Percentiles rank a stretch among this genome's conserved stretches.
Conservation (phyloP, 2,113 vertebrate genomes). For the Myotis lucifugus region DNA sequence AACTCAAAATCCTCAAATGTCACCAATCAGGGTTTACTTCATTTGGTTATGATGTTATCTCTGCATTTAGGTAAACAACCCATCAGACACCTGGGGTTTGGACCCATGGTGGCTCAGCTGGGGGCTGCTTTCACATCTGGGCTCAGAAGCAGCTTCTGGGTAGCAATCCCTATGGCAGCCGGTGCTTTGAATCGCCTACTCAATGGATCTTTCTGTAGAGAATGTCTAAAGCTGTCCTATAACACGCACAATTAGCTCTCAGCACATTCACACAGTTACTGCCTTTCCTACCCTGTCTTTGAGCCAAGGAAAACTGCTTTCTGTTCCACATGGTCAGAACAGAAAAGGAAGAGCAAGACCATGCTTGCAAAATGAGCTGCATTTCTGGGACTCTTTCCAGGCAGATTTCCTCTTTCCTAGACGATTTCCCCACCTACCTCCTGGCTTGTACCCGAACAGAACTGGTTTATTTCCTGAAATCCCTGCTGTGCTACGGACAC, state of each 20-base stretch:
- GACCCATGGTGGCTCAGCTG: neutral
- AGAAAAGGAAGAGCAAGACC: neutral
- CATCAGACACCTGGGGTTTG: neutral
- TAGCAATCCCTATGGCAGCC: neutral
- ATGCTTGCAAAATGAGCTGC: neutral
- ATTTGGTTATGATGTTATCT: neutral
- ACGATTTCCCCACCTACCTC: neutral
- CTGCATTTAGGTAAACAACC: neutral
- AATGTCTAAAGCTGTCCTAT: neutral
- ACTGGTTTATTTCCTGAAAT: neutral
- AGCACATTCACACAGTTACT: neutral
- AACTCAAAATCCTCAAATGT: constrained; percentile 24
- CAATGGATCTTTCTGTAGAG: neutral
- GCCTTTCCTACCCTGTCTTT: neutral
- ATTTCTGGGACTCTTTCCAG: neutral
- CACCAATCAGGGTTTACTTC: neutral
- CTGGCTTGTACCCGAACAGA: neutral
- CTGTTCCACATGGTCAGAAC: neutral
- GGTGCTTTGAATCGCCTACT: neutral
- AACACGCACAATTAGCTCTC: neutral
- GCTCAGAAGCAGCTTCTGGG: neutral
- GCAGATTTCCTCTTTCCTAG: neutral
- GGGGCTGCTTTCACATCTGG: neutral
- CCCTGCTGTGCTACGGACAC: neutral
- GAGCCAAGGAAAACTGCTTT: constrained; percentile 7